Conservation (phyloP, 1,140 invertebrate species). For the Manduca sexta region DNA sequence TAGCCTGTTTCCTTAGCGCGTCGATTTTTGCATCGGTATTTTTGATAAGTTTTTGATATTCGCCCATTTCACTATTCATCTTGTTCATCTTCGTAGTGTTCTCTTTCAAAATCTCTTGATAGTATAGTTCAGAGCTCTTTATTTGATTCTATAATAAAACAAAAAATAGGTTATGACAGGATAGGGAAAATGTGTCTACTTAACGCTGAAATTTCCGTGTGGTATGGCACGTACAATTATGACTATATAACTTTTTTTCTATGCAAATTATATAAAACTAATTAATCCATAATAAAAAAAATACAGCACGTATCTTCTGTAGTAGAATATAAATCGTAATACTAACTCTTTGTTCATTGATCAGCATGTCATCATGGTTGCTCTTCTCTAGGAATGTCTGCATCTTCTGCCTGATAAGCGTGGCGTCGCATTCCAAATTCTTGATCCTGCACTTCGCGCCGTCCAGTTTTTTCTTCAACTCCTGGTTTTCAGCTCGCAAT, state of each 20-base stretch:
- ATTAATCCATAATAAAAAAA: too few relatives aligned
- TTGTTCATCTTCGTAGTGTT: constrained; percentile 59
- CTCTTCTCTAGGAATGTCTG: constrained; percentile 73
- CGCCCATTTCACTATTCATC: constrained; percentile 46
- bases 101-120: constrained; percentile 62
- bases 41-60: constrained; percentile 49
- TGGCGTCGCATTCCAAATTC: constrained; percentile 74
- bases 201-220: too few relatives aligned
- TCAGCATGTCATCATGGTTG: constrained; percentile 73
- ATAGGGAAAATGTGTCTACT: too few relatives aligned
- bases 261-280: too few relatives aligned
- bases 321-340: constrained; percentile 10
- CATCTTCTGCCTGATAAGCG: constrained; percentile 63
- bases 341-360: constrained; percentile 72
- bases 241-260: too few relatives aligned
- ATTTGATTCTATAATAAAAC: constrained; percentile 54
- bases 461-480: constrained; percentile 75
- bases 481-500: constrained; percentile 64
- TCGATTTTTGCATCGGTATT: constrained; percentile 62
- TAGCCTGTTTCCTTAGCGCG: constrained; percentile 49
- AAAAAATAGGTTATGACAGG: too few relatives aligned
- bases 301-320: too few relatives aligned
- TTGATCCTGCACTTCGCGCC: constrained; percentile 72
- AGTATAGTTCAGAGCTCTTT: constrained; percentile 53
- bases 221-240: too few relatives aligned